A percentile compares a stretch with the other conserved stretches of the same genome.
Conservation (phyloP, 2,797 vertebrate genomes). For the Otolemur crassicaudatus region DNA sequence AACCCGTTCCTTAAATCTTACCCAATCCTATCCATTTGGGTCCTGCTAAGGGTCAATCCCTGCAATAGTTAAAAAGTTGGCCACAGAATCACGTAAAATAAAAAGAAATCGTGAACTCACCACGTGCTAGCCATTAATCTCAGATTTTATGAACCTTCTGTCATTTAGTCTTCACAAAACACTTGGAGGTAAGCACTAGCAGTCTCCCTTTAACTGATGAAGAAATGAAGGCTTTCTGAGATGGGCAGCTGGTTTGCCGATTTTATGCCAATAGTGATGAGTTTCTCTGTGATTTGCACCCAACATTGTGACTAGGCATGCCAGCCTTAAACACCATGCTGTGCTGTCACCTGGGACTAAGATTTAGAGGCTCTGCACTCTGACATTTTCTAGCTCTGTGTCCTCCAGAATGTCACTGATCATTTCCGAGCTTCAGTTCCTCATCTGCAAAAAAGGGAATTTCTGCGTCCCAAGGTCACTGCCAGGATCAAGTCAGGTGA, state of each 20-base stretch:
- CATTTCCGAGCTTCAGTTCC: conserved; percentile 31
- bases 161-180: neutral
- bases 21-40: neutral
- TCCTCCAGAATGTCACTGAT: conserved; percentile 38
- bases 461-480: conserved; percentile 56
- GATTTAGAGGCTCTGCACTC: neutral
- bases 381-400: neutral
- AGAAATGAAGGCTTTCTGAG: neutral
- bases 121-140: neutral
- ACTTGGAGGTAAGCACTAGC: neutral
- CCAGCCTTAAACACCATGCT: neutral
- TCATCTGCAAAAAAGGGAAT: conserved; percentile 2
- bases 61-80: neutral
- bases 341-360: neutral
- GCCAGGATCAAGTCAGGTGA: conserved; percentile 40
- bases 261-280: neutral
- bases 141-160: neutral
- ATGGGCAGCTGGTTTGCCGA: neutral
- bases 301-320: neutral
- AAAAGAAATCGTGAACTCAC: neutral
- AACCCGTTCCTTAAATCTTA: neutral
- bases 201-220: neutral
- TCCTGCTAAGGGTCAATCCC: neutral
- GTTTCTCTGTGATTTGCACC: neutral
- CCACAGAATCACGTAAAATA: neutral